These are phyloP conservation scores for Stenolophus ochropezus DNA, from an alignment of 2,888 invertebrate genomes.

Conservation along the genomic window DNA sequence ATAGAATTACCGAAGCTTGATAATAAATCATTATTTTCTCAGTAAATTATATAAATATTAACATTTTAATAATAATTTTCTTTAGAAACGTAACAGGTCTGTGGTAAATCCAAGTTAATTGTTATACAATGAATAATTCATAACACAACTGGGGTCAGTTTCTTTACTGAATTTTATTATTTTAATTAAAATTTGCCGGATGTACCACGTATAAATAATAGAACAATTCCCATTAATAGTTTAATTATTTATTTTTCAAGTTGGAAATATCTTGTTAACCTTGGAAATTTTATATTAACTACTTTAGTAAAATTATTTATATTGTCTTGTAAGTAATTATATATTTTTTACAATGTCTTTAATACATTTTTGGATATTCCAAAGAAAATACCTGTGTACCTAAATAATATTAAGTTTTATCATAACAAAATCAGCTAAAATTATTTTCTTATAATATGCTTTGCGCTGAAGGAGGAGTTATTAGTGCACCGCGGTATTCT, in stretches of 20 bases:
- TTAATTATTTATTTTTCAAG: conserved; percentile 43
- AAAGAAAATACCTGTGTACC: neutral
- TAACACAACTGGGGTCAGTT: conserved; percentile 18
- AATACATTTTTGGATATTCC: neutral
- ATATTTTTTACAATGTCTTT: neutral
- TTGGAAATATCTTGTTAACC: conserved; percentile 8
- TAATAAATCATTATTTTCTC: conserved; percentile 31
- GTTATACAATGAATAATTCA: conserved; percentile 55
- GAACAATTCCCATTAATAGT: conserved; percentile 16
- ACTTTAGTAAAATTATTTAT: neutral
- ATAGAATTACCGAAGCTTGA: neutral
- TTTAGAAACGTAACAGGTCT: conserved; percentile 17
- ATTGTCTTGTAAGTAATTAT: neutral
- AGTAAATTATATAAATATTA: conserved; percentile 49
- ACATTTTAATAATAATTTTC: conserved; percentile 50
- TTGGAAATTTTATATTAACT: conserved; percentile 5
- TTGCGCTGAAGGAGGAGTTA: conserved; percentile 14
- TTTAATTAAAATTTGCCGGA: conserved; percentile 53
- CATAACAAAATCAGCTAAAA: neutral
- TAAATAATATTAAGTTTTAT: neutral
- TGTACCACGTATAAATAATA: conserved; percentile 39
- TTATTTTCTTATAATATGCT: conserved; percentile 1
- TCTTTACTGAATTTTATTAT: conserved; percentile 36
- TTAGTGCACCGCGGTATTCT: neutral
- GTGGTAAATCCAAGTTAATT: conserved; percentile 51